Evolutionary conservation across 2,888 invertebrate genomes (phyloP), one percentile per base, ranked within the genome.

Genomic region (Volucella inflata): DNA sequence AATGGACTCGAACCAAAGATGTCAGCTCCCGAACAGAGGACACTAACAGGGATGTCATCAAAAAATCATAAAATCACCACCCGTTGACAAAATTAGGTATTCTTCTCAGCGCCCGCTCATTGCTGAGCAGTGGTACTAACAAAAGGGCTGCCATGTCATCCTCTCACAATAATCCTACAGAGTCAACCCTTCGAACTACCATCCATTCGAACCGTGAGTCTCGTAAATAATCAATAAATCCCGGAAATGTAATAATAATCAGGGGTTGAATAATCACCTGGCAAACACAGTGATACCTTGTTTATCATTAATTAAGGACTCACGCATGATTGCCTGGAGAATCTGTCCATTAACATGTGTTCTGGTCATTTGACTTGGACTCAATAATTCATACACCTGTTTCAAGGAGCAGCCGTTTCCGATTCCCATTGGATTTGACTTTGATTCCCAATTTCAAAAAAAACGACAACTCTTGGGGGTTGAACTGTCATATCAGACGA

Each of bases 291-390:
- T 3, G 38, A 50, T 48, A 38, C 14, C n/a, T 14, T 48, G 59
- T 60, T 60, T 42, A 42, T 60, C 71, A 50, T 60, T 72, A 50
- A 72, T 62, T 60, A 72, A 60, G 71, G 60, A 72, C 36, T 40
- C 51, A 51, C 60, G 50, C 71, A 60, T 2, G 60, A 72, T 72
- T 72, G 16, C 11, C 36, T 42, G 30, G 60, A n/a, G 42, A 60
- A 51, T 60, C 42, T 42, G 71, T n/a, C 38, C 71, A 70, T 21
- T 40, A 48, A 70, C 48, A 59, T 36, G 48, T 71, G 70, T 12
- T 30, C n/a, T 21, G 14, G 40, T 59, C 30, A 71, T 70, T 70
- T 59, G 57, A 57, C 46, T 48, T 59, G 9, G n/a, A 10, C 16
- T 59, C 17, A 71, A 71, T 70, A 59, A 71, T 71, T 50, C 40